Base-by-base conservation (phyloP, 1,140 invertebrate species). In the Cydia pomonella region DNA sequence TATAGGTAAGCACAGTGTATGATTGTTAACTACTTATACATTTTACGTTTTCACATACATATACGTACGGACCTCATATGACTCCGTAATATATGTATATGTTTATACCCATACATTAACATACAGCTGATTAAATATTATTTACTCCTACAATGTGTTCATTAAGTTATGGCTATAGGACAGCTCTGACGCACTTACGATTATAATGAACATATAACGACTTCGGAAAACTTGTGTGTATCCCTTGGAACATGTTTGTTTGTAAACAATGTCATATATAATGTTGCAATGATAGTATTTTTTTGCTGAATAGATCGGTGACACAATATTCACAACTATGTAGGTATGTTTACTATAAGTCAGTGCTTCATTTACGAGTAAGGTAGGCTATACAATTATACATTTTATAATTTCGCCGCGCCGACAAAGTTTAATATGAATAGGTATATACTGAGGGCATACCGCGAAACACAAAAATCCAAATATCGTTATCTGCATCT, bases 41-140 rank as follows among this genome's bases (percentile, higher is more conserved):
- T 13, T 44, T 44, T 38, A 16, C 41, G 12, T 44, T 44, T 44
- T 44, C 3, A 44, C 41, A 44, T 16, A 13, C 38, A 44, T 16
- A 44, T 2, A 44, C n/a, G n/a, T 16, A 44, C 41, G 41, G 3
- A 44, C 41, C 13, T 21, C 53, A 59, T 4, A 59, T 59, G n/a
- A 33, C 29, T 38, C 64, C 0, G n/a, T 41, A n/a, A 33, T 38
- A 29, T 16, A 29, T 38, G n/a, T n/a, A n/a, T 59, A 38, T 69
- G 62, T 9, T 63, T 12, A 63, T 10, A n/a, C n/a, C n/a, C n/a
- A n/a, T n/a, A 12, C 64, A 69, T 69, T 69, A 69, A 33, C 27
- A 69, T 69, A 21, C 64, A 69, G n/a, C 64, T 69, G 64, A 33
- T 69, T 69, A 69, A 69, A 69, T 69, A 38, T 18, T 41, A 66